Evolutionary conservation across 2,888 invertebrate genomes (phyloP), one percentile per base, ranked within the genome.

Genomic region (Shargacucullia verbasci): DNA sequence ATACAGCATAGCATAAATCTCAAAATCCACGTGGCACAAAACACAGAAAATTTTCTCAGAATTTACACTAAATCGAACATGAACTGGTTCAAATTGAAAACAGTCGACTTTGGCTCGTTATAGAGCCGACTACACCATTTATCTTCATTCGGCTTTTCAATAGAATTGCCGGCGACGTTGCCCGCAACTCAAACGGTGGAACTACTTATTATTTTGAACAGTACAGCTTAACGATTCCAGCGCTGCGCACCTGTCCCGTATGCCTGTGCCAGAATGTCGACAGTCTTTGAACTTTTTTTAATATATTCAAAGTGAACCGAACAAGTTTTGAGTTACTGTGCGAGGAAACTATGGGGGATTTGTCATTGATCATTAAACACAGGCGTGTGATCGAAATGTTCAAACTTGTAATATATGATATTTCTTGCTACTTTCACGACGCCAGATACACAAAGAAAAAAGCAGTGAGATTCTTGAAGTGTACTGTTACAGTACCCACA

Each of bases 151-250:
- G 86, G 87, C 84, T 88, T 89, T 92, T 89, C 90, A 90, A 89
- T 92, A 81, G 88, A 90, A 90, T 91, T 92, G 90, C 87, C 86
- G 80, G 86, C 82, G 89, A 91, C 92, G 89, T 89, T 89, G 81
- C 81, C 88, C 87, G 91, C 91, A 91, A 89, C 88, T 90, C 89
- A 90, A 91, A 89, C 86, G 89, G 83, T 85, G 78, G 85, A 87
- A 89, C 92, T 92, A 91, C 91, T 91, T 92, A 92, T 93, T 92
- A 92, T 92, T 91, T 89, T 78, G 88, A 91, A 84, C 91, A 83
- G 88, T 84, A 84, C 85, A 80, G 86, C 88, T 90, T 91, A 91
- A 92, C 90, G 90, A 92, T 90, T 92, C 85, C 86, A 81, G 80
- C 73, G 73, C 73, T 75, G 86, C 81, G 84, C 90, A 91, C 90